phyloP scores from a whole-genome alignment of 2,797 vertebrate genomes.

The Helicolenus hilgendorfi region DNA sequence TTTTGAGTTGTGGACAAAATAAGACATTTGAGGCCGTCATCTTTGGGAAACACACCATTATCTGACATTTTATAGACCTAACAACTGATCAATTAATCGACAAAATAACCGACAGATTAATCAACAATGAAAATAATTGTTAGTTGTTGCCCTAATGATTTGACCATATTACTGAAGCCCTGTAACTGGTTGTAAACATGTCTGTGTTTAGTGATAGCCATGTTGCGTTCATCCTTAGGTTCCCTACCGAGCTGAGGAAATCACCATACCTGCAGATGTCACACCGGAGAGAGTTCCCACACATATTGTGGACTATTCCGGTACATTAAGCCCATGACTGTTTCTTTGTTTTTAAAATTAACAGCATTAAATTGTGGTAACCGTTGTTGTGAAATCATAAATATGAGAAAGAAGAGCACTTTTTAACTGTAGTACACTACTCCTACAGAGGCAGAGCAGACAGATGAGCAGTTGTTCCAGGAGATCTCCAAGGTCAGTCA shows the following conservation, averaged over 20 bases:
- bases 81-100: too few relatives aligned
- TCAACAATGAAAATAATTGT: too few relatives aligned
- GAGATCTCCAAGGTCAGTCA: slow-evolving; percentile 96
- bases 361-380: neutral
- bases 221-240: slow-evolving; percentile 87
- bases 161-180: neutral
- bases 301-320: slow-evolving; percentile 95
- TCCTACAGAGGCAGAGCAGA: slow-evolving; percentile 95
- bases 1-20: too few relatives aligned
- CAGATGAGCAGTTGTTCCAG: slow-evolving; percentile 96
- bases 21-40: too few relatives aligned
- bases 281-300: slow-evolving; percentile 98
- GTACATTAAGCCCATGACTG: slow-evolving; percentile 39
- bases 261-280: slow-evolving; percentile 98
- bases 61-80: too few relatives aligned
- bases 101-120: too few relatives aligned
- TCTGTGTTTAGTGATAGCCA: neutral
- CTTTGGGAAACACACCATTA: too few relatives aligned
- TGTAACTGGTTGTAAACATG: neutral
- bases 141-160: neutral
- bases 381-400: neutral
- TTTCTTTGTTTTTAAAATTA: neutral
- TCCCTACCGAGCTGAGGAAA: slow-evolving; percentile 97
- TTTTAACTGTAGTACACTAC: neutral
- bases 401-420: neutral